Evolutionary conservation across 2,113 vertebrate species (phyloP).

Genomic region (Antennarius striatus): DNA sequence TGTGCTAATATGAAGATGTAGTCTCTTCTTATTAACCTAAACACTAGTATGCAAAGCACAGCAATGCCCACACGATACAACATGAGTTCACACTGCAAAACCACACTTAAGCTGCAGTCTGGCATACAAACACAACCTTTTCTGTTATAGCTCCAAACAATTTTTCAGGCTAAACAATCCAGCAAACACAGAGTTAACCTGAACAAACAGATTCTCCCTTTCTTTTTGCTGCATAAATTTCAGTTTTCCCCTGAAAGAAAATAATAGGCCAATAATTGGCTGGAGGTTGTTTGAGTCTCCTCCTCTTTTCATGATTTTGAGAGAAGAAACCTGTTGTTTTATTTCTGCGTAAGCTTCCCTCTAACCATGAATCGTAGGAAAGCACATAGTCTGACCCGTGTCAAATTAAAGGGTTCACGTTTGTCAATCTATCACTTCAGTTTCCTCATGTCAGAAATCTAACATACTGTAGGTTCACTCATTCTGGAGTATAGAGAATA

Average conservation of each 20-base stretch:
- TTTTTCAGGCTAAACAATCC: not conserved
- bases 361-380: not conserved
- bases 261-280: conserved; percentile 45
- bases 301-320: conserved; percentile 44
- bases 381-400: not conserved
- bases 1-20: too few relatives aligned
- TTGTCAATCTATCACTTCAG: not conserved
- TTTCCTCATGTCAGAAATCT: too few relatives aligned
- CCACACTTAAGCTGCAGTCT: too few relatives aligned
- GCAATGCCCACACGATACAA: too few relatives aligned
- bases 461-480: too few relatives aligned
- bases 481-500: too few relatives aligned
- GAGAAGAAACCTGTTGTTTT: conserved; percentile 36
- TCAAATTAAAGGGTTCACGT: conserved; percentile 10
- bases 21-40: too few relatives aligned
- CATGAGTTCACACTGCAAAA: too few relatives aligned
- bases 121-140: too few relatives aligned
- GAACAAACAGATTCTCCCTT: not conserved
- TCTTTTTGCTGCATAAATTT: not conserved
- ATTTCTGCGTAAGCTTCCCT: conserved; percentile 24
- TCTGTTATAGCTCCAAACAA: not conserved
- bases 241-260: not conserved
- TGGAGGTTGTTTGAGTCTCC: conserved; percentile 36
- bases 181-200: not conserved
- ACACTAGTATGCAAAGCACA: too few relatives aligned